Conservation (phyloP, 2,888 invertebrate species). For the Rhabditoides inermis region DNA sequence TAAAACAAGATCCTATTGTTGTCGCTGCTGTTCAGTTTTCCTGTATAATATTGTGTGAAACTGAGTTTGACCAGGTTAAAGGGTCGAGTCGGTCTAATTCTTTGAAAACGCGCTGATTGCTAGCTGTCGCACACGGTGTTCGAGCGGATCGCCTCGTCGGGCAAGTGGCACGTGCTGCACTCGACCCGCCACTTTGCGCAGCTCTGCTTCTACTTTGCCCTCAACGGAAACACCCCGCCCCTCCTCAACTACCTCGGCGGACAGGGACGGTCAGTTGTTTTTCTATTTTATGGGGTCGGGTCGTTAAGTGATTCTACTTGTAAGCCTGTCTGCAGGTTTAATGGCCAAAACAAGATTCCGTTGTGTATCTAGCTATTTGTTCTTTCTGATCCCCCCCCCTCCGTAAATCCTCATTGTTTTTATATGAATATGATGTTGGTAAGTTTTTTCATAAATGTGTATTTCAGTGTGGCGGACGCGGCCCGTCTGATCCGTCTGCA, state of each 20-base stretch:
- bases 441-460: not conserved
- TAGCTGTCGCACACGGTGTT: conserved; percentile 68
- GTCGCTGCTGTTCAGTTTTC: not conserved
- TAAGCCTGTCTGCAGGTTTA: no score
- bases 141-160: conserved; percentile 66
- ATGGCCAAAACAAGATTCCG: no score
- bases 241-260: conserved; percentile 41
- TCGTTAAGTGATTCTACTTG: no score
- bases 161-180: conserved; percentile 67
- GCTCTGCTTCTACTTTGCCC: conserved; percentile 70
- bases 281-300: not conserved
- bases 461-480: conserved; percentile 31
- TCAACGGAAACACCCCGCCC: conserved; percentile 40
- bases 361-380: no score
- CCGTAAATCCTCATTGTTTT: no score
- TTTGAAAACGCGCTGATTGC: no score
- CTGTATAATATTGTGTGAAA: conserved; percentile 4
- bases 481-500: conserved; percentile 42
- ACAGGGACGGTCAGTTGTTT: conserved; percentile 42
- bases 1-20: no score
- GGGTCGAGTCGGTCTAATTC: not conserved
- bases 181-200: conserved; percentile 91
- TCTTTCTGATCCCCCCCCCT: no score
- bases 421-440: not conserved
- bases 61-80: no score